Evolutionary conservation across 2,888 invertebrate genomes (phyloP).

Genomic region (Melikaiella ostensackeni): DNA sequence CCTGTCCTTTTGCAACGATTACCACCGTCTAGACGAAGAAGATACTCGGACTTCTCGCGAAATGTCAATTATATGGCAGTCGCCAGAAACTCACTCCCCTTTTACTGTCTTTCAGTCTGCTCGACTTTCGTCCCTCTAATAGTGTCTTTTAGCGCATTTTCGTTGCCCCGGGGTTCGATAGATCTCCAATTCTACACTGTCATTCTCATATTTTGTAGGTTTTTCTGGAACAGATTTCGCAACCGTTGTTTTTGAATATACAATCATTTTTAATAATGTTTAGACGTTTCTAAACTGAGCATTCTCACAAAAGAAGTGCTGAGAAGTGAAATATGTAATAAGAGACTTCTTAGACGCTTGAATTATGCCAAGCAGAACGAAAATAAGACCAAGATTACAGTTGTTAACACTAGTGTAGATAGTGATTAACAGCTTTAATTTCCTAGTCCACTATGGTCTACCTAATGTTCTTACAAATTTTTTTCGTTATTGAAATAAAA

Average conservation of each 20-base stretch:
- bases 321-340: background rate
- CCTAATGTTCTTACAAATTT: no score
- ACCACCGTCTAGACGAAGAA: constrained; percentile 67
- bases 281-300: background rate
- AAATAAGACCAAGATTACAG: constrained; percentile 6
- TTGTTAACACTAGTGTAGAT: no score
- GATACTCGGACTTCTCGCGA: constrained; percentile 58
- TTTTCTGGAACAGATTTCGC: constrained; percentile 12
- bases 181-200: background rate
- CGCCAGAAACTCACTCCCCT: constrained; percentile 42
- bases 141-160: constrained; percentile 37
- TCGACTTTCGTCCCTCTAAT: constrained; percentile 37
- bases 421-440: no score
- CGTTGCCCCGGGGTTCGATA: constrained; percentile 3
- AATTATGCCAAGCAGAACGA: constrained; percentile 41
- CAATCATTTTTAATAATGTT: background rate
- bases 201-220: constrained; percentile 9
- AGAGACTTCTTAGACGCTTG: background rate
- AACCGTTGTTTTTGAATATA: background rate
- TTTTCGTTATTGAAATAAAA: no score
- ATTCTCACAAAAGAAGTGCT: background rate
- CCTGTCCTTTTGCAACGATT: constrained; percentile 63
- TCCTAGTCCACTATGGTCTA: no score
- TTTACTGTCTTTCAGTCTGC: constrained; percentile 41
- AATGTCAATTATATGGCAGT: constrained; percentile 67